Percentiles rank a stretch among this genome's conserved stretches.
Conservation (phyloP, 2,888 invertebrate species). For the Phyto melanocephala region DNA sequence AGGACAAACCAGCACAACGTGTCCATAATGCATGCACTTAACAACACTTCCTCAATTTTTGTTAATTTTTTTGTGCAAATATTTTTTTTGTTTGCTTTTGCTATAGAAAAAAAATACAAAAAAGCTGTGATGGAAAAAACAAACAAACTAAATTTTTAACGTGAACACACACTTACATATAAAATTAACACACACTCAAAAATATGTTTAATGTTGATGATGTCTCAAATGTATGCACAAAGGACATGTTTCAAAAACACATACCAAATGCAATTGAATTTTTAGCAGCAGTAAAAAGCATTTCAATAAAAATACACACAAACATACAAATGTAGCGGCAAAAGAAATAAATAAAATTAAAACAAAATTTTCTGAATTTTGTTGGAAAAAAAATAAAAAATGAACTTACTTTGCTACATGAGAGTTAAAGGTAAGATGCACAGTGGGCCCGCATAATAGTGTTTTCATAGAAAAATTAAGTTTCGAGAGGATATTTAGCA, state of each 20-base stretch:
- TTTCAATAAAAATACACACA: slow-evolving; percentile 33
- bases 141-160: slow-evolving; percentile 48
- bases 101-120: slow-evolving; percentile 1
- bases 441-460: too few species aligned
- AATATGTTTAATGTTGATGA: slow-evolving; percentile 59
- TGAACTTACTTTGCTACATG: not conserved
- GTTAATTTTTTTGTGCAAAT: not conserved
- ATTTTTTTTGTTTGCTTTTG: not conserved
- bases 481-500: too few species aligned
- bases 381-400: not conserved
- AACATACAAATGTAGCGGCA: not conserved
- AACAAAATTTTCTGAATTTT: slow-evolving; percentile 8
- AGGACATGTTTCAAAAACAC: slow-evolving; percentile 61
- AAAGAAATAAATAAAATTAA: not conserved
- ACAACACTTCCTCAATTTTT: slow-evolving; percentile 57
- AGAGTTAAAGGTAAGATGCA: not conserved
- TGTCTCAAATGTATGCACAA: slow-evolving; percentile 62
- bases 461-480: too few species aligned
- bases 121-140: not conserved
- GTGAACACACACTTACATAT: slow-evolving; percentile 47
- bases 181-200: slow-evolving; percentile 69
- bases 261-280: slow-evolving; percentile 61
- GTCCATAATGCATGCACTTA: slow-evolving; percentile 63
- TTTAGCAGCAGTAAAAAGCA: slow-evolving; percentile 51
- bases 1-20: slow-evolving; percentile 68